Evolutionary conservation across 2,797 vertebrate genomes (phyloP).

Genomic region (Antennarius maculatus): DNA sequence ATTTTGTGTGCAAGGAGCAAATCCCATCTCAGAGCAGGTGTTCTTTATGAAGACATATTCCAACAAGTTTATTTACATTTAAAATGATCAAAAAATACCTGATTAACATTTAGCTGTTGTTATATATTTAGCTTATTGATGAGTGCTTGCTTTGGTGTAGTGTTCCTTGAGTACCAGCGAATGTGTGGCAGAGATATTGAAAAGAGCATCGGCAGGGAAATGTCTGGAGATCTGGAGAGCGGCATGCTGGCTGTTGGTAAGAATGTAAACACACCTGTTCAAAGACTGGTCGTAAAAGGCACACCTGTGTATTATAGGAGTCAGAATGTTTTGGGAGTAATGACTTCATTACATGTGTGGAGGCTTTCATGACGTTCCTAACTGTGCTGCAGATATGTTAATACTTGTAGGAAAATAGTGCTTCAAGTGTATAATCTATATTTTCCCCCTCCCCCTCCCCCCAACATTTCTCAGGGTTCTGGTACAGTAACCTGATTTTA

Average conservation of each 20-base stretch:
- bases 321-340: background rate
- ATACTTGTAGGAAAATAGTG: background rate
- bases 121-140: slow-evolving; percentile 28
- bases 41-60: background rate
- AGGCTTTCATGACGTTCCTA: background rate
- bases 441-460: slow-evolving; percentile 48
- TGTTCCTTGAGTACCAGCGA: slow-evolving; percentile 93
- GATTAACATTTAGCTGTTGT: background rate
- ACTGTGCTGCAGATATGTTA: background rate
- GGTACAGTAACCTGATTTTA: slow-evolving; percentile 74
- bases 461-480: slow-evolving; percentile 71
- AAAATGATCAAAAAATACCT: background rate
- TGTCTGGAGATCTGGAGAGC: slow-evolving; percentile 96
- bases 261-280: slow-evolving; percentile 50
- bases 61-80: background rate
- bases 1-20: slow-evolving; percentile 93
- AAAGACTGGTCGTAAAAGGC: background rate
- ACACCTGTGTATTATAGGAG: background rate
- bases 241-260: slow-evolving; percentile 97
- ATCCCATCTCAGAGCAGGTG: slow-evolving; percentile 93
- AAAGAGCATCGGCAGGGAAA: slow-evolving; percentile 93
- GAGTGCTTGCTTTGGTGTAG: slow-evolving; percentile 67
- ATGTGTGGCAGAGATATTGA: slow-evolving; percentile 95
- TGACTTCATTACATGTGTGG: background rate
- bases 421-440: slow-evolving; percentile 41